Base-by-base conservation (phyloP, 2,113 vertebrate species). In the Electrona antarctica region DNA sequence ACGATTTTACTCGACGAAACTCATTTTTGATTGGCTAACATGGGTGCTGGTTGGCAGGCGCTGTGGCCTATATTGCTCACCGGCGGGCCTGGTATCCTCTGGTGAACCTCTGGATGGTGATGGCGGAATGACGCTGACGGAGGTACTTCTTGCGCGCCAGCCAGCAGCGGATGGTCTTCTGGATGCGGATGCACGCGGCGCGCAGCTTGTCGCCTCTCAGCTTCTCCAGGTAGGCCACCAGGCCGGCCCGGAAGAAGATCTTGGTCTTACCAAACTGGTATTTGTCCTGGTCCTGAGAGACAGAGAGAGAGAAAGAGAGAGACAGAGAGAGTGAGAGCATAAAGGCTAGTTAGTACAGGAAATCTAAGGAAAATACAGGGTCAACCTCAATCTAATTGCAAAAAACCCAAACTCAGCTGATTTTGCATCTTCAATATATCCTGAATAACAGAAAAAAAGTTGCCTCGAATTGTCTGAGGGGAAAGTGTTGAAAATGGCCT, bases 201-300 rank as follows among this genome's bases (percentile, higher is more conserved):
- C 97, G 92, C 78, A 99, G 80, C 87, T 99, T 98, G 87, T 99
- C 98, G 1, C 97, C 96, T 73, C 98, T 94, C 87, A 99, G 78
- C 90, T 98, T 99, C 88, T 99, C 98, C 81, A 99, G 90, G 77
- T 98, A 99, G 29, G 98, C 98, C 48, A 99, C 98, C 92, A 99
- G 97, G 56, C 98, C 98, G 0, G 98, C 97, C 59, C 98, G 94
- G 93, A 99, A 99, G 93, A 99, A 99, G 87, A 99, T 99, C 93
- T 99, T 99, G 73, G 96, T 99, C 84, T 99, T 98, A 66, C 98
- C 98, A 92, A 99, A 99, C 90, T 99, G 98, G 88, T 99, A 99
- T 89, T 99, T 99, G 91, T 99, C 98, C 86, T 96, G 93, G 85
- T 99, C 97, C 98, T 21, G 21, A 21, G 15, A 65, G 6, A 5